Conservation (phyloP, 2,797 vertebrate genomes). For the Taeniopygia guttata region DNA sequence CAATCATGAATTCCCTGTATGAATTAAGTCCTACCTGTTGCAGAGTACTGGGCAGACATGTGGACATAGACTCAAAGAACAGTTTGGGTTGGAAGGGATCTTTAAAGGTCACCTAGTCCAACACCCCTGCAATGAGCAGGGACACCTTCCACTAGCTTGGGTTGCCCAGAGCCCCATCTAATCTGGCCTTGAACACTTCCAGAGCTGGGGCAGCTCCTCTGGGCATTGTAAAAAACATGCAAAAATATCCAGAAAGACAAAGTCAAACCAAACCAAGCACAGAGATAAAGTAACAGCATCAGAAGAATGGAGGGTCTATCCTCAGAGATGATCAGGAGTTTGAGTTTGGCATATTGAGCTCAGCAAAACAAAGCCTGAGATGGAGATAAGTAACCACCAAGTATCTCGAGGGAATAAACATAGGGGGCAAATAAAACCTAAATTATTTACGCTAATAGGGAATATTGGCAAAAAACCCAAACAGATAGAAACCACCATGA, state of each 20-base stretch:
- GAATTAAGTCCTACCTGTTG: background rate
- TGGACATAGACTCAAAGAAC: background rate
- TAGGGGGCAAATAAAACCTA: background rate
- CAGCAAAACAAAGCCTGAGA: background rate
- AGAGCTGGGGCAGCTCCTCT: background rate
- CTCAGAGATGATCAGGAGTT: background rate
- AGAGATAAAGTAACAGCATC: background rate
- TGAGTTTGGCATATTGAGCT: background rate
- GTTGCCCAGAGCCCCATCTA: background rate
- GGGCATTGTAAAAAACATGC: background rate
- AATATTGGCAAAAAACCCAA: background rate
- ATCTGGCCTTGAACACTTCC: background rate
- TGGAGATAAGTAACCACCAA: background rate
- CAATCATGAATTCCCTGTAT: background rate
- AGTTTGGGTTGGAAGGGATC: background rate
- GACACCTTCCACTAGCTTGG: background rate
- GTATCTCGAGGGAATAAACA: background rate
- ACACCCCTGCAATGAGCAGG: background rate
- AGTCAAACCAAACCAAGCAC: background rate
- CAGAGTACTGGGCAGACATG: background rate
- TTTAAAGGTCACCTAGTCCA: background rate
- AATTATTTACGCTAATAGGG: background rate
- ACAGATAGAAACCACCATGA: background rate
- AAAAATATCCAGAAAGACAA: background rate
- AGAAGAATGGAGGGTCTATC: background rate